These are phyloP conservation scores for Archilochus colubris DNA, from an alignment of 2,113 vertebrate genomes.

Conservation along the genomic window DNA sequence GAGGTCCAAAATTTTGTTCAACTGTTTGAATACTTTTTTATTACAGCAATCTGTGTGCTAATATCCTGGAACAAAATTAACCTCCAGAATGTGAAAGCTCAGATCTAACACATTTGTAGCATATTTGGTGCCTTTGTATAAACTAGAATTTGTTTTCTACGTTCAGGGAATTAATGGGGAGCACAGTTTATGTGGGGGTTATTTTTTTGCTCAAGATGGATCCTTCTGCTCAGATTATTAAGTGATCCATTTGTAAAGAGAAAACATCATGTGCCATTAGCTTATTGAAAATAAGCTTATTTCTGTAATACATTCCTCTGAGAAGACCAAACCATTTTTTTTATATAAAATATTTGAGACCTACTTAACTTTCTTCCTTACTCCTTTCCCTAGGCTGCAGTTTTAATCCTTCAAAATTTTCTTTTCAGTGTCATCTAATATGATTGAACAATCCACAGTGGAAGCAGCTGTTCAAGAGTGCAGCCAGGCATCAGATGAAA, in stretches of 20 bases:
- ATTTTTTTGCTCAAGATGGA: background rate
- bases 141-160: background rate
- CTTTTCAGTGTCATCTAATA: slow-evolving; percentile 88
- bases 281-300: background rate
- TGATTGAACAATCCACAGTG: slow-evolving; percentile 88
- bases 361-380: background rate
- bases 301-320: background rate
- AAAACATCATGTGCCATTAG: background rate
- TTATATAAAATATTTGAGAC: background rate
- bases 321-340: background rate
- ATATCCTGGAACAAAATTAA: slow-evolving; percentile 9
- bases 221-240: background rate
- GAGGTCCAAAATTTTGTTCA: background rate
- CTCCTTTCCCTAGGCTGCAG: background rate
- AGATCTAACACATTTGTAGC: background rate
- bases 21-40: background rate
- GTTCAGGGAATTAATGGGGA: background rate
- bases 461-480: slow-evolving; percentile 93
- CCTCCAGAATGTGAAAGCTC: background rate
- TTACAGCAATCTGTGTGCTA: background rate
- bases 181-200: background rate
- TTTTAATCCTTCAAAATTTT: slow-evolving; percentile 23
- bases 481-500: slow-evolving; percentile 87
- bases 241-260: background rate
- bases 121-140: background rate